Conservation (phyloP, 1,140 invertebrate genomes). For the Nomia melanderi region DNA sequence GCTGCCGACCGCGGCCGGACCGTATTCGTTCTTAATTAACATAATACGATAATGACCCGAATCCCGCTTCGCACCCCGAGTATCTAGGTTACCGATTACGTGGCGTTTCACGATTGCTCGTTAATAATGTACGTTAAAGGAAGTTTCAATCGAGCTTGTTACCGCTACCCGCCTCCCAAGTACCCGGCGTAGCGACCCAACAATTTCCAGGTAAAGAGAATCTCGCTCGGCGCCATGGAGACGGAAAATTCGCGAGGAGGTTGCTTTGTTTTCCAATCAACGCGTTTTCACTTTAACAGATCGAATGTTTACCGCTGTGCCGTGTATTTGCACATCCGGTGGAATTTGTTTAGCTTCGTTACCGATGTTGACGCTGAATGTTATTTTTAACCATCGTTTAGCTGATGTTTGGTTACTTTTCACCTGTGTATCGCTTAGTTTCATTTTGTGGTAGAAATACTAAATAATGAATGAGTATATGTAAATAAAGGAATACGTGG, state of each 20-base stretch:
- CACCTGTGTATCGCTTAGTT: too few species aligned
- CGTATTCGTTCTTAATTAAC: slow-evolving; percentile 52
- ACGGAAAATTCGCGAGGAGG: not conserved
- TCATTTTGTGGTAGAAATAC: too few species aligned
- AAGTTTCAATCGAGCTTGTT: slow-evolving; percentile 29
- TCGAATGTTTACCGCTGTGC: too few species aligned
- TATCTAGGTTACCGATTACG: slow-evolving; percentile 34
- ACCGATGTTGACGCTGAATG: too few species aligned
- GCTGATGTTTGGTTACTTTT: too few species aligned
- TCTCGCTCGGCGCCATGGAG: not conserved
- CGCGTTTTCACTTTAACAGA: not conserved
- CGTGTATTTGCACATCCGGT: too few species aligned
- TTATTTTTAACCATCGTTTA: too few species aligned
- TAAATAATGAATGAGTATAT: too few species aligned
- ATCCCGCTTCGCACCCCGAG: not conserved
- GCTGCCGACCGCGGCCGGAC: not conserved
- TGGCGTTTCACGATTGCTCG: slow-evolving; percentile 13
- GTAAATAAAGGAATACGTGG: too few species aligned
- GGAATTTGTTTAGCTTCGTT: too few species aligned
- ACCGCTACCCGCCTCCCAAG: not conserved
- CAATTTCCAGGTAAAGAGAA: not conserved
- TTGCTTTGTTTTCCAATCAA: not conserved
- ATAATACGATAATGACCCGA: slow-evolving; percentile 47
- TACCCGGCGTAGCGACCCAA: too few species aligned
- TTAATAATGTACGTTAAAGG: slow-evolving; percentile 36